phyloP scores from a whole-genome alignment of 2,888 invertebrate species.

The Polyploca ridens region DNA sequence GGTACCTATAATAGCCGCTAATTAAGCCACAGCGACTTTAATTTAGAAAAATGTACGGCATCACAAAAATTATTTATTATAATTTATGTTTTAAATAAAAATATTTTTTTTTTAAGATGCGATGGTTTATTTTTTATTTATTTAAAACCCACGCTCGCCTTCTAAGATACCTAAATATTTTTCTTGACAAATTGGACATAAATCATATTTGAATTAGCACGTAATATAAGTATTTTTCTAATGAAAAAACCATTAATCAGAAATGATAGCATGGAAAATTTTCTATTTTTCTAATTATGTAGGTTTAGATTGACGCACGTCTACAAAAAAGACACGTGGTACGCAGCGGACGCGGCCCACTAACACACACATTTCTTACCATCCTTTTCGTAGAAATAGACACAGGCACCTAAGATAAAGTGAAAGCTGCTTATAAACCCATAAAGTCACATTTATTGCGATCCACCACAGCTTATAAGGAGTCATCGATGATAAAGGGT shows the following conservation, averaged over 20 bases:
- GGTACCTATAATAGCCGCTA: too few relatives aligned
- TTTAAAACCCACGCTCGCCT: background rate
- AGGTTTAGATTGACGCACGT: slow-evolving; percentile 65
- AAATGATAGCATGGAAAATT: slow-evolving; percentile 44
- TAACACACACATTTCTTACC: slow-evolving; percentile 81
- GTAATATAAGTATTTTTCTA: background rate
- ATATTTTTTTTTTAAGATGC: background rate
- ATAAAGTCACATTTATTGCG: slow-evolving; percentile 77
- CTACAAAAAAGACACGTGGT: slow-evolving; percentile 69
- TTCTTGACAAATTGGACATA: too few relatives aligned
- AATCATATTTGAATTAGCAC: background rate
- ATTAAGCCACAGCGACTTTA: too few relatives aligned
- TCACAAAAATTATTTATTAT: background rate
- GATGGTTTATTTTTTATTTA: background rate
- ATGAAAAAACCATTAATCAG: slow-evolving; percentile 12
- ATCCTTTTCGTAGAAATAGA: slow-evolving; percentile 82
- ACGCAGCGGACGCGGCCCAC: slow-evolving; percentile 78
- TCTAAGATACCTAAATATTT: background rate
- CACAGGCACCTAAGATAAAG: slow-evolving; percentile 76
- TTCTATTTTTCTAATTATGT: slow-evolving; percentile 75
- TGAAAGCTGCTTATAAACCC: slow-evolving; percentile 80
- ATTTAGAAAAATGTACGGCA: too few relatives aligned
- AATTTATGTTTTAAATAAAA: background rate
- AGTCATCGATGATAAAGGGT: slow-evolving; percentile 52
- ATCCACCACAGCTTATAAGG: slow-evolving; percentile 59